Conservation (phyloP, 2,888 invertebrate species). For the Melieria omissa region DNA sequence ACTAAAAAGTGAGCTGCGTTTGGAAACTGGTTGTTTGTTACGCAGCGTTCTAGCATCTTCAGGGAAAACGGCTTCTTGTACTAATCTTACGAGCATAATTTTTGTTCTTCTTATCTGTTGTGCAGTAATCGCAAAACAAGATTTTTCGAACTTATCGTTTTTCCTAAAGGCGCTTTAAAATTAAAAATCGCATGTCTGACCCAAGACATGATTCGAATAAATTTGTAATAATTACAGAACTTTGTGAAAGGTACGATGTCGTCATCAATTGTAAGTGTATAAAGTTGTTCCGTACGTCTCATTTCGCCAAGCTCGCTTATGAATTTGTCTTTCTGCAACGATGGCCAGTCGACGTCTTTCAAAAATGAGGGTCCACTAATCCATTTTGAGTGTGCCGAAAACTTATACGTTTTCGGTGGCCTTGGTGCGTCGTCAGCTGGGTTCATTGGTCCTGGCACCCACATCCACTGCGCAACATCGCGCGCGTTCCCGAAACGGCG, state of each 20-base stretch:
- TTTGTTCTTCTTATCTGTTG: neutral
- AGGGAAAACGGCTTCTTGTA: neutral
- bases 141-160: neutral
- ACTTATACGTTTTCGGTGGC: no score
- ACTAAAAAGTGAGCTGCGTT: neutral
- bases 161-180: neutral
- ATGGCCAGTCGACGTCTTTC: neutral
- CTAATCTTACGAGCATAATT: neutral
- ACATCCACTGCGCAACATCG: no score
- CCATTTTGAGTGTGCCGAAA: neutral
- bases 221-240: slow-evolving; percentile 1
- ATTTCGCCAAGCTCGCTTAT: neutral
- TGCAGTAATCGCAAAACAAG: neutral
- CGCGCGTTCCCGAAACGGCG: no score
- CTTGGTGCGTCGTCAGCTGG: no score
- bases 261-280: neutral
- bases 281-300: neutral
- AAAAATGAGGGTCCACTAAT: slow-evolving; percentile 1
- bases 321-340: neutral
- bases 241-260: slow-evolving; percentile 12
- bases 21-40: neutral
- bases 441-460: no score
- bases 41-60: neutral
- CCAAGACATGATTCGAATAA: slow-evolving; percentile 10
- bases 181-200: slow-evolving; percentile 9